These are phyloP conservation scores for Cydia fagiglandana DNA, from an alignment of 1,140 invertebrate genomes.

Conservation along the genomic window DNA sequence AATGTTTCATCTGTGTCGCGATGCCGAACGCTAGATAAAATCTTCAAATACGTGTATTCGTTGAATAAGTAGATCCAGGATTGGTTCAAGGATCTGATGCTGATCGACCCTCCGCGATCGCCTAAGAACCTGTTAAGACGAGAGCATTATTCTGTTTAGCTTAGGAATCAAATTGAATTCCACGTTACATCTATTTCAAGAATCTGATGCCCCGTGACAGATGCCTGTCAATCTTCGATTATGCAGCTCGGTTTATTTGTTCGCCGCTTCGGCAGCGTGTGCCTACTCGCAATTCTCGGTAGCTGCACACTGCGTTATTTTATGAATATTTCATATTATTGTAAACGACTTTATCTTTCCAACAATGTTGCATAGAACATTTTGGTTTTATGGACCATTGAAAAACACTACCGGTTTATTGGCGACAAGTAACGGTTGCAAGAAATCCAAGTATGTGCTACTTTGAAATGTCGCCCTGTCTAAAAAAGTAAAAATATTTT, in stretches of 20 bases:
- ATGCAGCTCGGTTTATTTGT: slow-evolving; percentile 43
- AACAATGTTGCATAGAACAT: slow-evolving; percentile 59
- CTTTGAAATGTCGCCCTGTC: background rate
- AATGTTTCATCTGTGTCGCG: slow-evolving; percentile 64
- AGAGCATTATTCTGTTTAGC: slow-evolving; percentile 34
- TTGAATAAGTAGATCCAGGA: slow-evolving; percentile 57
- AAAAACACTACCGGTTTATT: slow-evolving; percentile 39
- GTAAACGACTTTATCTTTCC: slow-evolving; percentile 62
- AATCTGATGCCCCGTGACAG: slow-evolving; percentile 33
- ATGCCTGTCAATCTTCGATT: slow-evolving; percentile 41
- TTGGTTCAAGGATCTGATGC: slow-evolving; percentile 49
- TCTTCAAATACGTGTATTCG: slow-evolving; percentile 48
- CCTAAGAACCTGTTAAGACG: slow-evolving; percentile 36
- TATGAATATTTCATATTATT: slow-evolving; percentile 71
- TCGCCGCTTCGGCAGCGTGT: slow-evolving; percentile 31
- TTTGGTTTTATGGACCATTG: slow-evolving; percentile 57
- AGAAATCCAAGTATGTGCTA: background rate
- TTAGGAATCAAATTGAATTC: slow-evolving; percentile 16
- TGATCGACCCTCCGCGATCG: slow-evolving; percentile 38
- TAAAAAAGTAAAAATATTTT: background rate
- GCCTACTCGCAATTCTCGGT: slow-evolving; percentile 40
- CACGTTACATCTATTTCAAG: slow-evolving; percentile 30
- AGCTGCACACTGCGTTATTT: slow-evolving; percentile 47
- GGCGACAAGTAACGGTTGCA: slow-evolving; percentile 36
- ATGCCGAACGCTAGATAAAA: slow-evolving; percentile 56